Base-by-base conservation (phyloP, 2,797 vertebrate genomes). In the Podarcis lilfordi region DNA sequence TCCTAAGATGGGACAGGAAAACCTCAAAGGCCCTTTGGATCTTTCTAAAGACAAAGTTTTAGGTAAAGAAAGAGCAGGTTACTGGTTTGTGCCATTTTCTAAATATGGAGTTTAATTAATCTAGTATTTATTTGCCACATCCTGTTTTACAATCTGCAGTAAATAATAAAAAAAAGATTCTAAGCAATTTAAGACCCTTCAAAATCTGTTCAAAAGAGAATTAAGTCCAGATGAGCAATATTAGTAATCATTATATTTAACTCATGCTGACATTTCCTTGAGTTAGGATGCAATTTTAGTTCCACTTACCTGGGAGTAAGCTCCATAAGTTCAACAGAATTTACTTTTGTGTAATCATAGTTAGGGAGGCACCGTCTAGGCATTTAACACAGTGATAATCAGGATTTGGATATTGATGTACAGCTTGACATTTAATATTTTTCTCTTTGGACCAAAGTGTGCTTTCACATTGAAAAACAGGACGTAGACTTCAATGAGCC, bases 21-120 rank as follows among this genome's bases (percentile, higher is more conserved):
- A 72, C 32, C 0, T 17, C 3, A 32, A 72, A 72, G 32, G n/a
- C 32, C n/a, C 15, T 19, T 35, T n/a, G 29, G 40, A 25, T 27
- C 11, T 27, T 27, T 45, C 1, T 45, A 27, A 77, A 43, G 17
- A 29, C 23, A 77, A 45, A 43, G 25, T 45, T 77, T 37, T 25
- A 66, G n/a, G 66, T 10, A 19, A 71, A 71, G 19, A n/a, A 19
- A 35, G 84, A 45, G 72, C 55, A 85, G 15, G 1, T 32, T n/a
- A 13, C 78, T 94, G 1, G 25, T 86, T 88, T 93, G 3, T 8
- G 21, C 3, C 81, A 79, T 91, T 90, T 79, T 23, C 83, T 86
- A 0, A 59, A 81, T 35, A 29, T 89, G 80, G 40, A 23, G 9
- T 43, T 37, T 77, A 91, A 86, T 80, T 72, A n/a, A 72, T n/a